Evolutionary conservation across 2,888 invertebrate genomes (phyloP), one percentile per base, ranked within the genome.

Genomic region (Lamproptera curius): DNA sequence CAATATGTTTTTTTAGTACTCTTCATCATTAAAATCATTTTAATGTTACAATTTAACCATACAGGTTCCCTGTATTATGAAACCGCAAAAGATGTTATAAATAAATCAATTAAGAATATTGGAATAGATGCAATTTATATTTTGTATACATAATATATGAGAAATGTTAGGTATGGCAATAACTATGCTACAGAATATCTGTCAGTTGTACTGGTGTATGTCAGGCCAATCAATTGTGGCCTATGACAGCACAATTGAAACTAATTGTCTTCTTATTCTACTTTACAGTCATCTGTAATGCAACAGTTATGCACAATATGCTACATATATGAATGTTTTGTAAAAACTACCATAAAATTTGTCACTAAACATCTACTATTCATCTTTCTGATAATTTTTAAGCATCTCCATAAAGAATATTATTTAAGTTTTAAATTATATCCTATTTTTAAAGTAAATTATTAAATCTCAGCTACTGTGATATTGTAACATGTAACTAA

Each of bases 161-260:
- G 28, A 28, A 28, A 28, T 8, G 2, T n/a, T 10, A 28, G 28
- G 16, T 33, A 10, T 17, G n/a, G 16, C 13, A 16, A 13, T 11
- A 42, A 36, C n/a, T 41, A 5, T 6, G 13, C 16, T 26, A 38
- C 13, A 42, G 42, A 33, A 37, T 11, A 42, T 42, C 42, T 37
- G 17, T n/a, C n/a, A n/a, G n/a, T 47, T 16, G 28, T 35, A 13
- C 28, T 39, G 33, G 35, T 50, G 16, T 46, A 14, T 16, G 16
- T 50, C 23, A 33, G 14, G 43, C 49, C 44, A 49, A 55, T 58
- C 59, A 57, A 57, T 59, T 57, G 55, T 37, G 55, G 50, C 55
- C 52, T 51, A 54, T 55, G 54, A 46, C 36, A 11, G 54, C 53
- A 59, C 75, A 80, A 80, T 80, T 80, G 80, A 67, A 62, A 58